Evolutionary conservation across 2,888 invertebrate species (phyloP).

Genomic region (Cetonia aurata): DNA sequence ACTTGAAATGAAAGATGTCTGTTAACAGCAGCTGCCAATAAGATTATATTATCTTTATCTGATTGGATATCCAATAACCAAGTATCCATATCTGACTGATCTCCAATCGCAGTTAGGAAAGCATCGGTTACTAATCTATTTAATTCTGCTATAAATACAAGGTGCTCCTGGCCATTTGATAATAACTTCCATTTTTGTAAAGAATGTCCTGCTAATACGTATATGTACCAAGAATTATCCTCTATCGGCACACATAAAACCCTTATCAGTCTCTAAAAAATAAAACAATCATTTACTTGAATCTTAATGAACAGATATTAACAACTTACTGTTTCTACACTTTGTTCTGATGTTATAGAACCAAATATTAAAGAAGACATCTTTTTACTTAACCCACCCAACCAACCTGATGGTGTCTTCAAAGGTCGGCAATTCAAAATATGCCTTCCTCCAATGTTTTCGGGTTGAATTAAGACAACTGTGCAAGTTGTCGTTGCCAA

Average conservation of each 20-base stretch:
- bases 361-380: conserved; percentile 88
- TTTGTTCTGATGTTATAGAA: conserved; percentile 73
- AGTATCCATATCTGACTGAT: conserved; percentile 75
- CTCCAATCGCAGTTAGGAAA: conserved; percentile 71
- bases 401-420: conserved; percentile 83
- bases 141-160: conserved; percentile 82
- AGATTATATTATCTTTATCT: conserved; percentile 74
- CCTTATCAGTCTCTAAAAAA: conserved; percentile 74
- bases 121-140: conserved; percentile 79
- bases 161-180: conserved; percentile 74
- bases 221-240: conserved; percentile 71
- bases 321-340: conserved; percentile 73
- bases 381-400: conserved; percentile 87
- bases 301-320: neutral
- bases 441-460: conserved; percentile 76
- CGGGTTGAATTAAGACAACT: conserved; percentile 78
- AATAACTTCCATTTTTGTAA: conserved; percentile 87
- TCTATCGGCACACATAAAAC: conserved; percentile 70
- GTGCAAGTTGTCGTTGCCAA: conserved; percentile 94
- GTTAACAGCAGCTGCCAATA: conserved; percentile 80
- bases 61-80: conserved; percentile 85
- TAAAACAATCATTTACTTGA: neutral
- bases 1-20: conserved; percentile 75
- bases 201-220: conserved; percentile 81
- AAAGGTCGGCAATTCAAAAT: conserved; percentile 77